Evolutionary conservation across 2,113 vertebrate species (phyloP), one percentile per base, ranked within the genome.

Genomic region (Megaptera novaeangliae): DNA sequence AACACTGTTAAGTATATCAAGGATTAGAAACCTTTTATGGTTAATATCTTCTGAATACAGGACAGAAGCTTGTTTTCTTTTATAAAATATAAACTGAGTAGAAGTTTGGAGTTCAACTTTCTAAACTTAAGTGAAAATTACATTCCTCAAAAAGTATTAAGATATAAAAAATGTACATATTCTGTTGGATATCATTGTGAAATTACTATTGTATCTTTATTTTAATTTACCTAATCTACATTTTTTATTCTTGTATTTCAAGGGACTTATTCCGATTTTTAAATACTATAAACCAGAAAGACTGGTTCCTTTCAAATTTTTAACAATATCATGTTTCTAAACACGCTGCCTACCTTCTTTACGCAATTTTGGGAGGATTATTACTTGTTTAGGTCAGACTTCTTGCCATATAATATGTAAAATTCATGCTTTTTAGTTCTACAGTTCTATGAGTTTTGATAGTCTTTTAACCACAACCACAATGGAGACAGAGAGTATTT

Each of bases 351-450:
- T 92, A 68, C 29, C 39, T 82, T 94, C 23, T 94, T 90, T 46
- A 91, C 13, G 31, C n/a, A 75, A 61, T 23, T 88, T 1, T 55
- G 74, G 23, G 57, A 71, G 34, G 63, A 87, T 44, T 89, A 55
- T 46, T 81, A 52, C 25, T n/a, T 91, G 77, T 78, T 31, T 27
- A 71, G 57, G 46, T 66, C 12, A 87, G 66, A 94, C 74, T 57
- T 83, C 59, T 8, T 80, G 46, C 31, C 44, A 84, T 44, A 83
- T 57, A 81, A 77, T 80, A 91, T 6, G n/a, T 86, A 95, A 96
- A 95, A 95, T 57, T 68, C 44, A 69, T 72, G 31, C n/a, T 46
- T 96, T 88, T 87, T 39, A 95, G 23, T 59, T 71, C 83, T 81
- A 77, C 49, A 95, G 63, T 87, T 92, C 59, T 74, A 52, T 21